phyloP scores from a whole-genome alignment of 2,888 invertebrate species.

The Diadegma fenestrale region DNA sequence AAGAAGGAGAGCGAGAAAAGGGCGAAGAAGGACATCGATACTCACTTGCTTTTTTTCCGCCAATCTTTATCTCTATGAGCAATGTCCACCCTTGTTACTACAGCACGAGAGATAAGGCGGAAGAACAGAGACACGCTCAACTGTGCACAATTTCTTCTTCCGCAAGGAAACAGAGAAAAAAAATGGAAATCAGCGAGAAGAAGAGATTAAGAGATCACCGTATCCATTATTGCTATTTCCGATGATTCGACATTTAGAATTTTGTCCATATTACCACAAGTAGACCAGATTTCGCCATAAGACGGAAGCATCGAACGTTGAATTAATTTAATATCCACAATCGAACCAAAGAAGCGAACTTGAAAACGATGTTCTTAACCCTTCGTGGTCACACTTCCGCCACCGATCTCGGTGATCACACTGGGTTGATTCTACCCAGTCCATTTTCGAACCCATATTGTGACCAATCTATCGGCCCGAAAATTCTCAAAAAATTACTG shows the following conservation, averaged over 20 bases:
- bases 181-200: slow-evolving; percentile 7
- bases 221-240: slow-evolving; percentile 42
- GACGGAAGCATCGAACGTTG: neutral
- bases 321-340: neutral
- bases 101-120: slow-evolving; percentile 57
- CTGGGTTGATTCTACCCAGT: too few relatives aligned
- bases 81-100: slow-evolving; percentile 32
- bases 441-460: too few relatives aligned
- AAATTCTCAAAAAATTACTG: too few relatives aligned
- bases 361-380: too few relatives aligned
- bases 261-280: slow-evolving; percentile 1
- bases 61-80: slow-evolving; percentile 44
- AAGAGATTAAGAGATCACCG: slow-evolving; percentile 23
- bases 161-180: neutral
- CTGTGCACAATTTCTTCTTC: slow-evolving; percentile 10
- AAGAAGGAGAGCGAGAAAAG: neutral
- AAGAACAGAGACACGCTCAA: slow-evolving; percentile 28
- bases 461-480: too few relatives aligned
- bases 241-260: slow-evolving; percentile 28
- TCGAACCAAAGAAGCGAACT: neutral
- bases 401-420: too few relatives aligned
- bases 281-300: neutral
- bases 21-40: neutral
- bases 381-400: too few relatives aligned
- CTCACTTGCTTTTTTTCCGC: slow-evolving; percentile 38